These are phyloP conservation scores for Parambassis ranga DNA, from an alignment of 2,797 vertebrate genomes.

Conservation along the genomic window DNA sequence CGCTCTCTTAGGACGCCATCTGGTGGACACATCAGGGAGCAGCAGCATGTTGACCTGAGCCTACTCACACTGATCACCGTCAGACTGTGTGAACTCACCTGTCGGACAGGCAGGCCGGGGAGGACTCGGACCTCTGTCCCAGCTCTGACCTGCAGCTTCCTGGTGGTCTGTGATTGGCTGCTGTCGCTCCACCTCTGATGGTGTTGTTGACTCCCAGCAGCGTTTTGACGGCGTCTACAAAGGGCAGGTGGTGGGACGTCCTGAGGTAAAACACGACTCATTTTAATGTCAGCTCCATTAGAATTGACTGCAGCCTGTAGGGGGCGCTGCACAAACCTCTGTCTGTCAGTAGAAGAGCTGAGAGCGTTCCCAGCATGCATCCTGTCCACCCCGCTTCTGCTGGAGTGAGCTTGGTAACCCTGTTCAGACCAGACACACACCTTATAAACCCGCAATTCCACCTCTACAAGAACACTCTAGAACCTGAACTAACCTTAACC, in stretches of 20 bases:
- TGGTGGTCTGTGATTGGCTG: constrained; percentile 15
- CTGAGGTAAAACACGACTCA: constrained; percentile 1
- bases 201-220: constrained; percentile 24
- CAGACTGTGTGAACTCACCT: constrained; percentile 22
- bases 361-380: constrained; percentile 37
- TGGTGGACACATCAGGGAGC: constrained; percentile 13
- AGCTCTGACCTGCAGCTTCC: neutral
- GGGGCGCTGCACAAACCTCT: constrained; percentile 28
- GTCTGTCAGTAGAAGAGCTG: neutral
- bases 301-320: neutral
- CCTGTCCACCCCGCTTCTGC: constrained; percentile 16
- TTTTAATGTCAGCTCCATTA: neutral
- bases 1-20: constrained; percentile 66
- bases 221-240: constrained; percentile 20
- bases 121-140: rapidly evolving
- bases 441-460: neutral
- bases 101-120: neutral
- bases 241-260: neutral
- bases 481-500: constrained; percentile 15
- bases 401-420: constrained; percentile 23
- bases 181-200: neutral
- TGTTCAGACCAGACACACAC: neutral
- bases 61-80: neutral
- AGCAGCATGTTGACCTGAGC: neutral
- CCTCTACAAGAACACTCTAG: neutral